Percentiles rank a stretch among this genome's conserved stretches.
Conservation (phyloP, 2,888 invertebrate species). For the Phyllotreta striolata region DNA sequence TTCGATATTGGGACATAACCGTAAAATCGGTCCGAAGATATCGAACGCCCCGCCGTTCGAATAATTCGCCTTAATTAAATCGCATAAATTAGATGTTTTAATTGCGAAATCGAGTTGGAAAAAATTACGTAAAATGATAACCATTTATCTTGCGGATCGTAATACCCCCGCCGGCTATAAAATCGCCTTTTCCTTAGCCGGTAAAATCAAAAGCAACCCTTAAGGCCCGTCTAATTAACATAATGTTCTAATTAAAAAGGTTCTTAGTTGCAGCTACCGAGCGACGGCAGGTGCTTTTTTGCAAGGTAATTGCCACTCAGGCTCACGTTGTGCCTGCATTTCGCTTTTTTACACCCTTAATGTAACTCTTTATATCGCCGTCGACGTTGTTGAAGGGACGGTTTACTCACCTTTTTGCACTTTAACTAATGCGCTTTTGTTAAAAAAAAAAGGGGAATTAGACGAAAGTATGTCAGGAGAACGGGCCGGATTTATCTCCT, state of each 20-base stretch:
- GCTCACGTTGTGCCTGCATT: conserved; percentile 38
- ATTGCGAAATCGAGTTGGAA: too few relatives aligned
- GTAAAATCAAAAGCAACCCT: conserved; percentile 53
- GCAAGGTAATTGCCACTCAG: conserved; percentile 49
- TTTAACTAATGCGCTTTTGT: conserved; percentile 18
- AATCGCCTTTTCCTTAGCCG: conserved; percentile 42
- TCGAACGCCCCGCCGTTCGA: conserved; percentile 49
- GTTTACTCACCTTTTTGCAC: conserved; percentile 10
- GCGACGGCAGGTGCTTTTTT: conserved; percentile 53
- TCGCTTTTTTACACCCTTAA: conserved; percentile 42
- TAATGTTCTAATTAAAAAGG: conserved; percentile 55
- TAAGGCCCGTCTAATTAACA: conserved; percentile 55
- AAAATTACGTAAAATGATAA: too few relatives aligned
- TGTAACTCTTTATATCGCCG: conserved; percentile 39
- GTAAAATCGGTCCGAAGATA: conserved; percentile 52
- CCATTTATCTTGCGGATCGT: conserved; percentile 11
- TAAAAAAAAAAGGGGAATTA: conserved; percentile 2
- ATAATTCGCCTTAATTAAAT: conserved; percentile 51
- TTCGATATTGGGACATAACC: conserved; percentile 50
- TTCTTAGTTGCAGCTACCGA: conserved; percentile 51
- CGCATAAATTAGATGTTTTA: too few relatives aligned
- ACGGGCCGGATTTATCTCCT: not conserved
- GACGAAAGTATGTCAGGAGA: conserved; percentile 5
- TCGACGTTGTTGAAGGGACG: not conserved
- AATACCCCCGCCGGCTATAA: conserved; percentile 16